Percentiles rank a stretch among this genome's conserved stretches.
Conservation (phyloP, 2,113 vertebrate species). For the Galemys pyrenaicus region DNA sequence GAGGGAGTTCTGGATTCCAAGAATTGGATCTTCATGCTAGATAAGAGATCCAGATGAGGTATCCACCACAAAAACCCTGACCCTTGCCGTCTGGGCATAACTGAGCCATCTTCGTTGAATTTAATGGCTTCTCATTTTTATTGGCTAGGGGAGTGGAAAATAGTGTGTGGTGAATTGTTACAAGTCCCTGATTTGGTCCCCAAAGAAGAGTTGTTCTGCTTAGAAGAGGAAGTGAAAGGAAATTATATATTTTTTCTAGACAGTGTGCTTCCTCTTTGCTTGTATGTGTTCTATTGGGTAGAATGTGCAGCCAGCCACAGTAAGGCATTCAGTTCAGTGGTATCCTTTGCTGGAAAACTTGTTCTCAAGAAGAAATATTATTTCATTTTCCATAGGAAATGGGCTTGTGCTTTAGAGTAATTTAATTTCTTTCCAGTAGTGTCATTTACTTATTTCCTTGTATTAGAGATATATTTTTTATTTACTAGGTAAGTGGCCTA, state of each 20-base stretch:
- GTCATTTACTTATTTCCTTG: constrained; percentile 33
- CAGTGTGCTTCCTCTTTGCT: constrained; percentile 60
- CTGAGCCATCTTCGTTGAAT: not conserved
- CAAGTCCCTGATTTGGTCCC: constrained; percentile 42
- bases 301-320: not conserved
- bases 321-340: constrained; percentile 3
- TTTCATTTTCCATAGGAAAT: constrained; percentile 47
- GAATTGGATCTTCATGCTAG: constrained; percentile 45
- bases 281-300: constrained; percentile 54
- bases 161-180: constrained; percentile 36
- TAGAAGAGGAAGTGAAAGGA: constrained; percentile 66
- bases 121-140: constrained; percentile 27
- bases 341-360: constrained; percentile 62
- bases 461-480: constrained; percentile 32
- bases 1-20: not conserved
- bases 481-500: constrained; percentile 31
- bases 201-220: constrained; percentile 45
- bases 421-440: constrained; percentile 51
- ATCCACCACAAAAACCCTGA: not conserved
- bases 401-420: constrained; percentile 46
- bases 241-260: constrained; percentile 66
- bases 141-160: constrained; percentile 49
- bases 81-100: constrained; percentile 26
- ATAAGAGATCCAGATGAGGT: not conserved
- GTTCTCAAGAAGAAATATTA: constrained; percentile 64